Conservation (phyloP, 2,797 vertebrate species). For the Squalus acanthias region DNA sequence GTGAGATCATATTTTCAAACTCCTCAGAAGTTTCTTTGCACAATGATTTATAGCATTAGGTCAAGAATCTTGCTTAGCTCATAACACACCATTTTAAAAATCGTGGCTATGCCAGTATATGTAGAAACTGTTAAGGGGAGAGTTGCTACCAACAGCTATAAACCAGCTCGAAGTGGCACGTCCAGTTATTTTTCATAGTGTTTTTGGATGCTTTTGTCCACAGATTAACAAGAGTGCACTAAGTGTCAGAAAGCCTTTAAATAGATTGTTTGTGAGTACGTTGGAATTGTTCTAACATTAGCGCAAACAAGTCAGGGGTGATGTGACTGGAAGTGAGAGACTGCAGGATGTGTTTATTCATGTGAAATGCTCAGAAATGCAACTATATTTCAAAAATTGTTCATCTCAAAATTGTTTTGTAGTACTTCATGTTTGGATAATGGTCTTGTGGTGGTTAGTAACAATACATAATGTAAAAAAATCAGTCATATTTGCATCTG, state of each 20-base stretch:
- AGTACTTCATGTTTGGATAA: background rate
- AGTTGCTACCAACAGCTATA: background rate
- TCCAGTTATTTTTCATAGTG: background rate
- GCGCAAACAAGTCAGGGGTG: background rate
- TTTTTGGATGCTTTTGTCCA: background rate
- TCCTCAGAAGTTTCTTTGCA: background rate
- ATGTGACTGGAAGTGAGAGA: background rate
- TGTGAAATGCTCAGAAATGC: background rate
- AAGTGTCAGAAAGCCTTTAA: background rate
- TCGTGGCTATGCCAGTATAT: background rate
- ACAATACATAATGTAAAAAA: background rate
- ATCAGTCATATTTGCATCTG: too few relatives aligned
- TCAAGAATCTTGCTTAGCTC: background rate
- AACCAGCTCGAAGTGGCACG: background rate
- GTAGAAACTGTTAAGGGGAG: background rate
- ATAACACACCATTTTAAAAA: background rate
- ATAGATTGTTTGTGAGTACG: background rate
- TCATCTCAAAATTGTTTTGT: background rate
- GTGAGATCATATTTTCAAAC: background rate
- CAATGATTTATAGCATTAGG: background rate
- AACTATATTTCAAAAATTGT: background rate
- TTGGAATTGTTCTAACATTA: background rate
- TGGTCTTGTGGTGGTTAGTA: background rate
- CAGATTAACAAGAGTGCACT: background rate
- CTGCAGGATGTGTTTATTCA: background rate